These are phyloP conservation scores for Rhorus exstirpatorius DNA, from an alignment of 2,888 invertebrate species.

Conservation along the genomic window DNA sequence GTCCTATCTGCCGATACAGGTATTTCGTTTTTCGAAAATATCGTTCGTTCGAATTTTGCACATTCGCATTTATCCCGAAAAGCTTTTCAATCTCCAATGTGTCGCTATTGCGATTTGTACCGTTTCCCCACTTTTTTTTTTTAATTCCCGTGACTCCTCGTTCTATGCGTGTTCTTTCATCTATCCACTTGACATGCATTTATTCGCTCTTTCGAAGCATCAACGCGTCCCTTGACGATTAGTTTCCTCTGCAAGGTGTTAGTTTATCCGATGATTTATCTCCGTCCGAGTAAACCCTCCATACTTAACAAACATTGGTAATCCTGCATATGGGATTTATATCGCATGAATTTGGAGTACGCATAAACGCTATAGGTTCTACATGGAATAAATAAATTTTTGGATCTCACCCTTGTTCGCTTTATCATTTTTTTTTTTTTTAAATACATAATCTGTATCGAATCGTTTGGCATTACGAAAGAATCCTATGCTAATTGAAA, in stretches of 20 bases:
- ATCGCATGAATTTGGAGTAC: too few relatives aligned
- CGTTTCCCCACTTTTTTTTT: background rate
- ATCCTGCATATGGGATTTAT: background rate
- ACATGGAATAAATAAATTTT: too few relatives aligned
- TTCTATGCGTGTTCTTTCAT: too few relatives aligned
- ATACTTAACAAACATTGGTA: background rate
- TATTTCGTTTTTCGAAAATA: constrained; percentile 78
- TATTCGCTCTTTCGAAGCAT: background rate
- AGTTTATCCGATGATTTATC: too few relatives aligned
- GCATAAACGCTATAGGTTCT: too few relatives aligned
- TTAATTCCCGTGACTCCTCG: too few relatives aligned
- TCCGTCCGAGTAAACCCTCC: background rate
- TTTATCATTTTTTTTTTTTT: too few relatives aligned
- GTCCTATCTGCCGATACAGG: constrained; percentile 89
- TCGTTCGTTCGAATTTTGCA: constrained; percentile 1
- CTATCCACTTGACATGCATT: background rate
- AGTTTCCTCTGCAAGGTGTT: background rate
- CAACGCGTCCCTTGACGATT: background rate
- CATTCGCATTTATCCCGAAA: background rate
- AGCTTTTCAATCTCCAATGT: background rate
- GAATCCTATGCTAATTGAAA: too few relatives aligned
- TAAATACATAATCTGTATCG: too few relatives aligned
- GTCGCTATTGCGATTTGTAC: background rate
- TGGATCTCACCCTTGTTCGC: too few relatives aligned
- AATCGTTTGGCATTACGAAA: too few relatives aligned